These are phyloP conservation scores for Piaya cayana DNA, from an alignment of 2,113 vertebrate genomes.

Conservation along the genomic window DNA sequence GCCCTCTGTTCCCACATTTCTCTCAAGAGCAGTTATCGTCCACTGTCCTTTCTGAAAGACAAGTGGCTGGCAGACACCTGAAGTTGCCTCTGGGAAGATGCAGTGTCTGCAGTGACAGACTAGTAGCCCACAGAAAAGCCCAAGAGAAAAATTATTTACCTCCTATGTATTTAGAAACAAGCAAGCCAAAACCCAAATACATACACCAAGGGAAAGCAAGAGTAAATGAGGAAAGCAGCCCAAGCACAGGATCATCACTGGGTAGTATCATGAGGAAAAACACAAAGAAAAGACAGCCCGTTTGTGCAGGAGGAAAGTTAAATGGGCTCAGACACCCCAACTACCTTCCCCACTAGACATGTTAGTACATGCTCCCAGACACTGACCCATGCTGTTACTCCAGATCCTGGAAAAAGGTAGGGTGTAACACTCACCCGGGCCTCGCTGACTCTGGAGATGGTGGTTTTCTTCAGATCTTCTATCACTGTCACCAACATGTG, in stretches of 20 bases:
- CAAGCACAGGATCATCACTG: background rate
- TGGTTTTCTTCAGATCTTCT: slow-evolving; percentile 87
- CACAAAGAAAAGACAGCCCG: background rate
- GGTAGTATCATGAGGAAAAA: background rate
- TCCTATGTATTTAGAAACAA: background rate
- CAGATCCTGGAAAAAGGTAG: background rate
- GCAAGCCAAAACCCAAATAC: background rate
- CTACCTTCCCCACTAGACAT: background rate
- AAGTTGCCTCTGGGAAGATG: background rate
- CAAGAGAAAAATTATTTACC: background rate
- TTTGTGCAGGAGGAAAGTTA: background rate
- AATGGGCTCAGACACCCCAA: background rate
- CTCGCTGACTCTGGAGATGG: slow-evolving; percentile 87
- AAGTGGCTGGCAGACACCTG: background rate
- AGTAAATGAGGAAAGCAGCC: background rate
- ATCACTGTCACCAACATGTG: slow-evolving; percentile 92
- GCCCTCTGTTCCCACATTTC: background rate
- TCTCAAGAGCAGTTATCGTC: background rate
- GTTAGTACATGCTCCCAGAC: background rate
- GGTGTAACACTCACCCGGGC: slow-evolving; percentile 81
- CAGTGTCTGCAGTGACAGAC: background rate
- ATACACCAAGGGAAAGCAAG: background rate
- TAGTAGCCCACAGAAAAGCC: background rate
- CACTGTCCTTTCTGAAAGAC: background rate
- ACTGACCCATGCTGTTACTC: background rate